Conservation (phyloP, 2,797 vertebrate genomes). For the Parambassis ranga region DNA sequence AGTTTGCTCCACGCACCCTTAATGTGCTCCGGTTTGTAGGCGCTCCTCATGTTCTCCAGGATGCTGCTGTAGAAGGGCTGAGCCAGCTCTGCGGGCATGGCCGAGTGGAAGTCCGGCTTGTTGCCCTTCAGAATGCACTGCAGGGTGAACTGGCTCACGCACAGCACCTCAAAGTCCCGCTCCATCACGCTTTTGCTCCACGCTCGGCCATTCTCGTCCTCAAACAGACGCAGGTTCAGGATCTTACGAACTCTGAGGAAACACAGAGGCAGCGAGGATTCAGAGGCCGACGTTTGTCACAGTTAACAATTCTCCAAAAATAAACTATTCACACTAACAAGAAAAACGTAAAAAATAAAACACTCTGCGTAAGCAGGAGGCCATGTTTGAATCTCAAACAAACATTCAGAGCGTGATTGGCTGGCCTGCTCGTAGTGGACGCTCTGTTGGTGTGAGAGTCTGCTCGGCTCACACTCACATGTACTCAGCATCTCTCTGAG, state of each 20-base stretch:
- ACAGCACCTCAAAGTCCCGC: constrained; percentile 89
- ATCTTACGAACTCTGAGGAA: constrained; percentile 92
- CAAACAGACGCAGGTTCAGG: constrained; percentile 93
- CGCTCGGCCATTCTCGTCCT: constrained; percentile 90
- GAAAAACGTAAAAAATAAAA: no score
- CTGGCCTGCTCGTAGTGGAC: not conserved
- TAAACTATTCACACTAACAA: no score
- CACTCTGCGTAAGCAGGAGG: no score
- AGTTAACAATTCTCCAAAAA: no score
- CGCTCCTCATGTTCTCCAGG: constrained; percentile 88
- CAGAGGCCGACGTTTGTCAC: no score
- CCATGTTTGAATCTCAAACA: no score
- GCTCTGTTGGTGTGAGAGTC: not conserved
- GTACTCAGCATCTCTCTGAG: constrained; percentile 91
- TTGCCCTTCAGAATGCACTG: constrained; percentile 95
- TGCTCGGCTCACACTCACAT: constrained; percentile 85
- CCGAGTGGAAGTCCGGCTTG: constrained; percentile 94
- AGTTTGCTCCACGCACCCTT: constrained; percentile 80
- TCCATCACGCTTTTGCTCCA: constrained; percentile 97
- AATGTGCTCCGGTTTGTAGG: constrained; percentile 89
- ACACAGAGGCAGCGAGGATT: not conserved
- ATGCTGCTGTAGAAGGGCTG: constrained; percentile 91
- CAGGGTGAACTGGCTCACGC: constrained; percentile 96
- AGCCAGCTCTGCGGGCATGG: constrained; percentile 91
- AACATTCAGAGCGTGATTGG: no score